Conservation (phyloP, 2,888 invertebrate genomes). For the Microctonus aethiopoides region DNA sequence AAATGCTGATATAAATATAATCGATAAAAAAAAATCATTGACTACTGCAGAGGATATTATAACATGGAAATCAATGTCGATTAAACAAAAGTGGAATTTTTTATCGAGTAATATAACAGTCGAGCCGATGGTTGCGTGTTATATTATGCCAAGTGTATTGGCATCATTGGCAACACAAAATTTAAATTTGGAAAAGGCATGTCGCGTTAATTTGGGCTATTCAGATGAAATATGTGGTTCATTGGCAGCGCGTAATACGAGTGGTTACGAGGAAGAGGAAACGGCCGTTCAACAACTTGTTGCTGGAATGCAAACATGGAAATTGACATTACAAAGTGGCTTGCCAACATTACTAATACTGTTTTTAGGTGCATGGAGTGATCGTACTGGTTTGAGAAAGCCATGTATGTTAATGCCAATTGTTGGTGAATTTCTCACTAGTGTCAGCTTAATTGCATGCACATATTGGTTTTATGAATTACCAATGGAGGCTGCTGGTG, state of each 20-base stretch:
- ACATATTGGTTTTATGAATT: constrained; percentile 83
- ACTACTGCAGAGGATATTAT: constrained; percentile 36
- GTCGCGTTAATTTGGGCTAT: constrained; percentile 82
- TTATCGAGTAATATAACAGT: constrained; percentile 77
- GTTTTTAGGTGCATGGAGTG: constrained; percentile 80
- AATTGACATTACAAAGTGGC: constrained; percentile 84
- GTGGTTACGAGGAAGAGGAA: constrained; percentile 74
- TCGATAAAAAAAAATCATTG: constrained; percentile 12
- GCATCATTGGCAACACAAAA: constrained; percentile 86
- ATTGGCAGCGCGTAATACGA: constrained; percentile 78
- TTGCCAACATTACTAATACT: constrained; percentile 84
- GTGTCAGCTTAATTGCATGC: constrained; percentile 81
- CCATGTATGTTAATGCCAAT: constrained; percentile 88
- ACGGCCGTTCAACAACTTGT: constrained; percentile 71
- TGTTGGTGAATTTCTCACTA: constrained; percentile 82
- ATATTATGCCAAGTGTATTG: constrained; percentile 74
- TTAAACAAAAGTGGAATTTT: constrained; percentile 71
- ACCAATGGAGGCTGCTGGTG: constrained; percentile 83
- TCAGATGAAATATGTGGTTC: constrained; percentile 81
- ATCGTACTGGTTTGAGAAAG: constrained; percentile 74
- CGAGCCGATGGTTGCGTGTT: constrained; percentile 80
- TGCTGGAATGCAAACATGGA: constrained; percentile 87
- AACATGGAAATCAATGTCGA: constrained; percentile 69
- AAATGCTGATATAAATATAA: constrained; percentile 1
- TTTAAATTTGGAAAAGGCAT: constrained; percentile 87